Percentiles rank a stretch among this genome's conserved stretches.
phyloP scores from a whole-genome alignment of 2,113 vertebrate species.

The Copsychus sechellarum region DNA sequence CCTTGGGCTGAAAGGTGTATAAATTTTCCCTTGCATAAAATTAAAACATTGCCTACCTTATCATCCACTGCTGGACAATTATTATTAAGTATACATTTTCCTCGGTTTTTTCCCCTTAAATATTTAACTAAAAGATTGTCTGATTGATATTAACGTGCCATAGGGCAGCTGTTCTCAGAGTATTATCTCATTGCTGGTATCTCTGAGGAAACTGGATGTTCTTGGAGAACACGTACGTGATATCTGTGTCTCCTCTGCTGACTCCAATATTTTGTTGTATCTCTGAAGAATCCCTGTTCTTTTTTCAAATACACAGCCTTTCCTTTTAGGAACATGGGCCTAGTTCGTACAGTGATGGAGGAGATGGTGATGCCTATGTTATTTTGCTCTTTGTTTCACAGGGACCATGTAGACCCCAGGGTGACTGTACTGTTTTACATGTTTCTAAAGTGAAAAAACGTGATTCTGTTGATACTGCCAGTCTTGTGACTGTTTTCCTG shows the following conservation, averaged over 20 bases:
- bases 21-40: neutral
- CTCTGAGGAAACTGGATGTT: neutral
- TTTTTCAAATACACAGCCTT: neutral
- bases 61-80: neutral
- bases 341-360: neutral
- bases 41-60: neutral
- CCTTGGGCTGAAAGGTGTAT: neutral
- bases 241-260: neutral
- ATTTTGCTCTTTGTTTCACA: neutral
- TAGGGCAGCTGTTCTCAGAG: neutral
- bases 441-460: neutral
- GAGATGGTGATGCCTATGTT: neutral
- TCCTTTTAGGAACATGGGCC: neutral
- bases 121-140: neutral
- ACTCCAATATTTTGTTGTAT: neutral
- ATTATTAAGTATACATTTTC: neutral
- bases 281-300: neutral
- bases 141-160: neutral
- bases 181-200: neutral
- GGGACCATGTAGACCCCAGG: neutral
- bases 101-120: neutral
- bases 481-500: neutral
- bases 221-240: fast-evolving
- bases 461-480: neutral
- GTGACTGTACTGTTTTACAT: neutral